Evolutionary conservation across 2,797 vertebrate species (phyloP).

Genomic region (Rhynchotus rufescens): DNA sequence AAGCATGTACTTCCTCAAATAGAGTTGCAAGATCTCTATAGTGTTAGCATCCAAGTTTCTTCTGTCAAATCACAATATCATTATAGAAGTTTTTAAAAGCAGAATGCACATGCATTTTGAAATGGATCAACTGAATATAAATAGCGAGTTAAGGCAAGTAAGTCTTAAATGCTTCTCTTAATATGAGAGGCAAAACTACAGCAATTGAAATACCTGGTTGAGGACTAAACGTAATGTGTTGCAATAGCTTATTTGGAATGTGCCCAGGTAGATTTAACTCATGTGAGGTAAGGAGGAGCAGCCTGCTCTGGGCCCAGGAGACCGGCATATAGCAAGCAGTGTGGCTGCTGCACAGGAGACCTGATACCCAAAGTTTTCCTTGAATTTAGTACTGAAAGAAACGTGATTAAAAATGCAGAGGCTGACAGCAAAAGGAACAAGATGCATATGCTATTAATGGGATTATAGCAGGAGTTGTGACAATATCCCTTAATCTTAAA

Average conservation of each 20-base stretch:
- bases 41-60: not conserved
- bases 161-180: not conserved
- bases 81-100: not conserved
- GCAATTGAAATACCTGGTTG: not conserved
- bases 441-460: not conserved
- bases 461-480: conserved; percentile 22
- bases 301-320: not conserved
- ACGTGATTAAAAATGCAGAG: not conserved
- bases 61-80: not conserved
- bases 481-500: conserved; percentile 49
- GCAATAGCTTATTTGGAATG: not conserved
- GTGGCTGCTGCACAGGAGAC: not conserved
- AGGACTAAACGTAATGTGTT: not conserved
- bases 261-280: not conserved
- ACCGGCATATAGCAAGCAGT: not conserved
- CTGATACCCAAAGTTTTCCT: not conserved
- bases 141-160: not conserved
- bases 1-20: not conserved
- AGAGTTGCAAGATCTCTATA: not conserved
- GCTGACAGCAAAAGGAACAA: not conserved
- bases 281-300: not conserved
- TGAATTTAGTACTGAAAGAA: not conserved
- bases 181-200: not conserved
- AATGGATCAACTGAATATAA: not conserved
- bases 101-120: not conserved